Base-by-base conservation (phyloP, 2,113 vertebrate genomes). In the Benthochromis sp. region DNA sequence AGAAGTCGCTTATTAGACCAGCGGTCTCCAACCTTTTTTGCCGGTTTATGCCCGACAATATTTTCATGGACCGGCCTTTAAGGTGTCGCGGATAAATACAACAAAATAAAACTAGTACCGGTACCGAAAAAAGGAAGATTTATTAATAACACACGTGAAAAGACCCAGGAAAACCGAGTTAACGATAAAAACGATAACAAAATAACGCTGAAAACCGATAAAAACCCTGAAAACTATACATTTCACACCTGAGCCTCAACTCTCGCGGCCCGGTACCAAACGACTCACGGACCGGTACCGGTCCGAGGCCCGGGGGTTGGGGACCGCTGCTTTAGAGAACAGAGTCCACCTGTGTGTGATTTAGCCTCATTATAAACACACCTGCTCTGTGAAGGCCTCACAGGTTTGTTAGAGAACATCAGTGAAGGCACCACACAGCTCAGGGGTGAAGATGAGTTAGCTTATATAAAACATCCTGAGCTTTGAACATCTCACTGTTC, bases 51-150 rank as follows among this genome's bases (percentile, higher is more conserved):
- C 54, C 11, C 21, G 2, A 11, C 9, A 53, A 0, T 53, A 53
- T 53, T 53, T 4, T 6, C 5, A 11, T 4, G 7, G 45, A 47
- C 45, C 14, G 7, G 3, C 54, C 54, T 55, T 55, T 55, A 55
- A 27, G 4, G 21, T 55, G 54, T 27, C 4, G 2, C 7, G 21
- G 7, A 8, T 13, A 3, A 55, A 55, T 0, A 55, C 7, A 14
- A 55, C 54, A 0, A 55, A 55, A 27, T 55, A 0, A 55, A 55
- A 55, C 54, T 0, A 14, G 54, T 55, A 55, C 16, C 0, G 0
- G 45, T 50, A 50, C 38, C 0, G 34, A 9, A 38, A 19, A 50
- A n/a, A 53, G 10, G 50, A n/a, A 53, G 0, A n/a, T 53, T 53
- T 53, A 53, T 4, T 53, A 1, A n/a, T 53, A 53, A 10, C 50